Conservation (phyloP, 2,888 invertebrate genomes). For the Parasteatoda lunata region DNA sequence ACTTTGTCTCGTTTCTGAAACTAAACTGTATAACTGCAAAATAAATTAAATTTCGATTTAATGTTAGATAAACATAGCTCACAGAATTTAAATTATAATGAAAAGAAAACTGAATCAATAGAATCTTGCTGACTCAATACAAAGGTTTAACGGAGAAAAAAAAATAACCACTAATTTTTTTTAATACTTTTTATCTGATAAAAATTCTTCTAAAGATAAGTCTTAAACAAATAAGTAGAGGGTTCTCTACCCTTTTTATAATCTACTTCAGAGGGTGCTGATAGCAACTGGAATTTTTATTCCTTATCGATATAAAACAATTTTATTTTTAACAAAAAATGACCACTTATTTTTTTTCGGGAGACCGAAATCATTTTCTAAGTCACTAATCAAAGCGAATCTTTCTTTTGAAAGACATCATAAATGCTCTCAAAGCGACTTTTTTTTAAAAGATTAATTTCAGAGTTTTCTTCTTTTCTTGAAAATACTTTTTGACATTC, state of each 20-base stretch:
- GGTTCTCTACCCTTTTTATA: slow-evolving; percentile 15
- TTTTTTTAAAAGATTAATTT: slow-evolving; percentile 38
- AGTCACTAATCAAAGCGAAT: slow-evolving; percentile 57
- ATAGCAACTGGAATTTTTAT: slow-evolving; percentile 34
- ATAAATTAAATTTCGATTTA: not conserved
- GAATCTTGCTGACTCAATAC: not conserved
- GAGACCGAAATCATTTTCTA: slow-evolving; percentile 25
- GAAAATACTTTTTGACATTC: slow-evolving; percentile 20
- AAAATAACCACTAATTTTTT: slow-evolving; percentile 10
- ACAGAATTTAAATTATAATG: not conserved
- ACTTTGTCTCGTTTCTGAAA: no score
- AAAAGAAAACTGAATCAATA: not conserved
- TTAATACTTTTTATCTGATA: slow-evolving; percentile 20
- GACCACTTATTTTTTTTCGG: not conserved
- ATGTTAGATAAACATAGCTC: not conserved
- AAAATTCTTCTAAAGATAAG: slow-evolving; percentile 35
- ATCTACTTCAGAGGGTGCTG: slow-evolving; percentile 48
- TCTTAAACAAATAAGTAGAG: slow-evolving; percentile 41
- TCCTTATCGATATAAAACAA: slow-evolving; percentile 54
- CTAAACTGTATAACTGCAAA: no score
- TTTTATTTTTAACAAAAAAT: slow-evolving; percentile 32
- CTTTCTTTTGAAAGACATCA: slow-evolving; percentile 37
- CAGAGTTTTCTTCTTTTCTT: slow-evolving; percentile 2
- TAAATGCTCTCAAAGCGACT: slow-evolving; percentile 30
- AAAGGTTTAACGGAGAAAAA: not conserved